These are phyloP conservation scores for Litoditis marina DNA, from an alignment of 2,888 invertebrate species.

Conservation along the genomic window DNA sequence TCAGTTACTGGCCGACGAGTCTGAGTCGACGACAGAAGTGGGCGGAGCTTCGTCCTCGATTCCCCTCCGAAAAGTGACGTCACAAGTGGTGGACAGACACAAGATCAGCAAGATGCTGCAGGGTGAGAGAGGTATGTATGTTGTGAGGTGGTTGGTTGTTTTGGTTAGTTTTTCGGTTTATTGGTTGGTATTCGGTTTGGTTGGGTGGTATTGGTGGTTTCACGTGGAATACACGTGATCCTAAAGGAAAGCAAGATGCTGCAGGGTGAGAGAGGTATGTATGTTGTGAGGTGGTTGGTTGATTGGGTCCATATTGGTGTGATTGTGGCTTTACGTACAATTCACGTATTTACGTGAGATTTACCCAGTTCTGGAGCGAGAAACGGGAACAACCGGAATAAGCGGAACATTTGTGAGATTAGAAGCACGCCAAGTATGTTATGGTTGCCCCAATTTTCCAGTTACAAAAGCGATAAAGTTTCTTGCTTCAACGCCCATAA, in stretches of 20 bases:
- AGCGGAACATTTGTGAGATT: too few species aligned
- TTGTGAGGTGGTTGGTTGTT: too few species aligned
- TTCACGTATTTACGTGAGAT: too few species aligned
- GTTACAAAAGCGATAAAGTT: too few species aligned
- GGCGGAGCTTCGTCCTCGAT: constrained; percentile 35
- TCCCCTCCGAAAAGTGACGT: constrained; percentile 51
- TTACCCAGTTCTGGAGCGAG: too few species aligned
- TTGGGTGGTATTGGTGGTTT: not conserved
- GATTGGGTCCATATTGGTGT: not conserved
- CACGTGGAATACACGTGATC: too few species aligned
- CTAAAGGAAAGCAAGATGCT: constrained; percentile 55
- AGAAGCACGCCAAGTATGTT: too few species aligned
- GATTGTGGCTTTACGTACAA: not conserved
- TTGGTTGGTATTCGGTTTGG: not conserved
- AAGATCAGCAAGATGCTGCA: constrained; percentile 53
- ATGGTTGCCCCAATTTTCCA: too few species aligned
- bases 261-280: constrained; percentile 28
- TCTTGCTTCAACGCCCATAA: too few species aligned
- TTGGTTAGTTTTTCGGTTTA: not conserved
- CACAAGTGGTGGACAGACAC: constrained; percentile 50
- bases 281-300: too few species aligned
- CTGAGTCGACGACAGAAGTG: constrained; percentile 49
- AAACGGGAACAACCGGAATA: too few species aligned
- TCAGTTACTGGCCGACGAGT: constrained; percentile 51
- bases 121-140: constrained; percentile 23